Evolutionary conservation across 2,888 invertebrate genomes (phyloP).

Genomic region (Polydrusus tereticollis): DNA sequence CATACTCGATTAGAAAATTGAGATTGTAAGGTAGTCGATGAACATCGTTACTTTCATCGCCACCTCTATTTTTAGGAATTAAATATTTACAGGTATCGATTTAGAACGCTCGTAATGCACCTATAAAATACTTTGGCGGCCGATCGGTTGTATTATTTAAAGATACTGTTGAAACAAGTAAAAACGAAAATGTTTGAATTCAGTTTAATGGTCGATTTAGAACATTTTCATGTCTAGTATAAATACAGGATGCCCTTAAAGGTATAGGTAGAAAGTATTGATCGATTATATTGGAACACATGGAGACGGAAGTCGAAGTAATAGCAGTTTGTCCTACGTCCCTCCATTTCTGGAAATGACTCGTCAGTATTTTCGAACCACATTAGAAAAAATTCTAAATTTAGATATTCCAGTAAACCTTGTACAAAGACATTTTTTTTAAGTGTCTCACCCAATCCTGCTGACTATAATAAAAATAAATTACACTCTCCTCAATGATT

Average conservation of each 20-base stretch:
- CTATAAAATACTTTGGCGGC: conserved; percentile 17
- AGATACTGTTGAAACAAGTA: conserved; percentile 1
- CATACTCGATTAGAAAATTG: not conserved
- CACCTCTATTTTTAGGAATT: conserved; percentile 27
- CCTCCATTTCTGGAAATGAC: too few relatives aligned
- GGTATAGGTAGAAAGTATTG: too few relatives aligned
- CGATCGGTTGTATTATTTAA: not conserved
- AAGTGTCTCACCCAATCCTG: too few relatives aligned
- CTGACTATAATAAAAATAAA: too few relatives aligned
- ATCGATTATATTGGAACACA: too few relatives aligned
- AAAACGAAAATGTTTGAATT: not conserved
- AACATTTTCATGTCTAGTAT: not conserved
- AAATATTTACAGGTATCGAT: conserved; percentile 34
- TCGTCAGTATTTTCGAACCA: too few relatives aligned
- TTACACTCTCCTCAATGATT: too few relatives aligned
- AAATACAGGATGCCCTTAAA: not conserved
- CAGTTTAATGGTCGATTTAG: not conserved
- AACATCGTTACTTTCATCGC: not conserved
- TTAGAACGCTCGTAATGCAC: conserved; percentile 1
- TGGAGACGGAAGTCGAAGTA: too few relatives aligned
- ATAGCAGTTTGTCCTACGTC: too few relatives aligned
- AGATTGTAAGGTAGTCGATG: not conserved
- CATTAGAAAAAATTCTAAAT: too few relatives aligned
- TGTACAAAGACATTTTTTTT: too few relatives aligned
- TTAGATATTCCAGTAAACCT: too few relatives aligned